These are phyloP conservation scores for Channa striata DNA, from an alignment of 2,797 vertebrate genomes.

Conservation along the genomic window DNA sequence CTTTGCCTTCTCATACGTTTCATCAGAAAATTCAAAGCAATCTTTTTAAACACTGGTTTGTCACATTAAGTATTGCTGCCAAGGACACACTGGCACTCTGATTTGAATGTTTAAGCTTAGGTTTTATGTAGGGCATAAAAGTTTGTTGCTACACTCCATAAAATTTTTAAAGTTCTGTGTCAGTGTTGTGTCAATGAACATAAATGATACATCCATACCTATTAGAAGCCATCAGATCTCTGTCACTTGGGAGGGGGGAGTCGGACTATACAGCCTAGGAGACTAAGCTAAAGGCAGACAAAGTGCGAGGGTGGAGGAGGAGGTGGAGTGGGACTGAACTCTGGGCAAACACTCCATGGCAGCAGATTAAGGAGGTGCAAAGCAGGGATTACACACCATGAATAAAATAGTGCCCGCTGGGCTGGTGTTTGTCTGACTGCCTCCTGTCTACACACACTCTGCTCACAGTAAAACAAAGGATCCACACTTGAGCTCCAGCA, in stretches of 20 bases:
- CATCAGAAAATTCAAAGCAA: too few relatives aligned
- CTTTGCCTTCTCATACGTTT: too few relatives aligned
- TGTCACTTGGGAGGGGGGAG: background rate
- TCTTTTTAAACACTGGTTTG: too few relatives aligned
- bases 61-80: too few relatives aligned
- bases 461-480: conserved; percentile 3
- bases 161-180: background rate
- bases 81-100: background rate
- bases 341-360: conserved; percentile 61
- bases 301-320: conserved; percentile 15
- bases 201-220: too few relatives aligned
- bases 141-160: background rate
- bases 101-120: background rate
- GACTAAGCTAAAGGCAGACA: conserved; percentile 13
- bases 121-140: background rate
- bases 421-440: conserved; percentile 63
- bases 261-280: background rate
- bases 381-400: conserved; percentile 74
- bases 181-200: background rate
- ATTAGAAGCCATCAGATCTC: conserved; percentile 7
- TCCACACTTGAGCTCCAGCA: background rate
- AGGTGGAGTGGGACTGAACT: conserved; percentile 52
- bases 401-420: conserved; percentile 72
- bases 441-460: conserved; percentile 44
- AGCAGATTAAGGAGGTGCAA: conserved; percentile 72